phyloP scores from a whole-genome alignment of 2,113 vertebrate species.

The Cinclus mexicanus region DNA sequence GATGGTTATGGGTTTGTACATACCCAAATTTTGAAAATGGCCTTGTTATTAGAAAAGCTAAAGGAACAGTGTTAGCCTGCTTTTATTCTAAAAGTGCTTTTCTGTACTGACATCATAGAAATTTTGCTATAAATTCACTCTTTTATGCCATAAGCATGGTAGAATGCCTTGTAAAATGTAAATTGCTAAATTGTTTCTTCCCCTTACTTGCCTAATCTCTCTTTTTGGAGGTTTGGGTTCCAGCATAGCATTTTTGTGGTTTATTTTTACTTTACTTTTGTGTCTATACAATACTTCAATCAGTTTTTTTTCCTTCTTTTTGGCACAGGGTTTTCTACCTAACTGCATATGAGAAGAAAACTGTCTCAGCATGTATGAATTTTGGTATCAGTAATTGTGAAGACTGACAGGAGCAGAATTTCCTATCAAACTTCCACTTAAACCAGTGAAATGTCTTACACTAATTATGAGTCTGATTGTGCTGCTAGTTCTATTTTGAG shows the following conservation, averaged over 20 bases:
- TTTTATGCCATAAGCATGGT: not conserved
- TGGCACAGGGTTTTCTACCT: not conserved
- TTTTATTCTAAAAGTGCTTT: not conserved
- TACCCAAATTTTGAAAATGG: not conserved
- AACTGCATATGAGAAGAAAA: not conserved
- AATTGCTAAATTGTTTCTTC: not conserved
- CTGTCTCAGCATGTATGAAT: fast-evolving
- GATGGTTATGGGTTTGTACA: not conserved
- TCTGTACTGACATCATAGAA: not conserved
- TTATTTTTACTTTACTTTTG: not conserved
- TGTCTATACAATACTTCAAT: not conserved
- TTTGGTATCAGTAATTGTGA: not conserved
- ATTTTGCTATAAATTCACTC: not conserved
- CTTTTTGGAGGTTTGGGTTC: not conserved
- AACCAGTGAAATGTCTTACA: not conserved
- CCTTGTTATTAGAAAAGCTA: not conserved
- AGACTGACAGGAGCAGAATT: not conserved
- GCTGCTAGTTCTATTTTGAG: constrained; percentile 26
- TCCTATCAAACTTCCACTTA: not conserved
- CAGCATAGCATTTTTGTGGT: not conserved
- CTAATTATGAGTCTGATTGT: not conserved
- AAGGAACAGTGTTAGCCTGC: not conserved
- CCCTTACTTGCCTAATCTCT: not conserved
- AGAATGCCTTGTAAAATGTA: not conserved
- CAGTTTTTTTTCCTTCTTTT: not conserved